phyloP scores from a whole-genome alignment of 2,888 invertebrate species.

The Gandaritis pyraliata region DNA sequence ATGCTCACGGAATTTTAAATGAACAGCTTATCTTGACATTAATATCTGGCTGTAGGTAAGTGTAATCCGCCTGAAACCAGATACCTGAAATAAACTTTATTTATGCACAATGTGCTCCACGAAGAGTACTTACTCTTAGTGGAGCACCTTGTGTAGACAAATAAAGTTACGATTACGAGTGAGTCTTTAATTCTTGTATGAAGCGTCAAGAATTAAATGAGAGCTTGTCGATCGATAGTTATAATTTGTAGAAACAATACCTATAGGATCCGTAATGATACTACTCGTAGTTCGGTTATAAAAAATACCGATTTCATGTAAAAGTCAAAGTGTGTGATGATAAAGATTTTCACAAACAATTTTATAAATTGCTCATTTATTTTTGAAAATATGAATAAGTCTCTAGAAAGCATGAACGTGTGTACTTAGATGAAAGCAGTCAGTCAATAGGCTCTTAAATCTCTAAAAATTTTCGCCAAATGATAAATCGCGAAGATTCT shows the following conservation, averaged over 20 bases:
- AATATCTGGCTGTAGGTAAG: neutral
- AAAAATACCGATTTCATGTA: neutral
- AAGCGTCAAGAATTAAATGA: too few species aligned
- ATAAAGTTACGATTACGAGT: neutral
- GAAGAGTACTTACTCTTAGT: too few species aligned
- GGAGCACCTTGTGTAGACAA: too few species aligned
- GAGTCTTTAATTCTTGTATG: neutral
- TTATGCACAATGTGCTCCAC: too few species aligned
- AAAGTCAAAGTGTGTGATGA: too few species aligned
- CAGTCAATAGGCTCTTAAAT: conserved; percentile 28
- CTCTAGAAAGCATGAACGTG: too few species aligned
- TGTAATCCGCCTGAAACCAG: too few species aligned
- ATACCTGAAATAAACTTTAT: too few species aligned
- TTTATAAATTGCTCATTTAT: conserved; percentile 8
- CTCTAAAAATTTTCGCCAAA: conserved; percentile 39
- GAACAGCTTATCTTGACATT: conserved; percentile 20
- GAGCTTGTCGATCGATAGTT: too few species aligned
- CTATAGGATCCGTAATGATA: too few species aligned
- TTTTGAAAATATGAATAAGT: conserved; percentile 2
- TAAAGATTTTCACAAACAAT: conserved; percentile 1
- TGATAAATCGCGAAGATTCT: conserved; percentile 54
- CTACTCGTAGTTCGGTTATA: neutral
- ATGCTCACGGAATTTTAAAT: conserved; percentile 31
- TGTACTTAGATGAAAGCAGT: conserved; percentile 11
- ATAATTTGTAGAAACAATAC: neutral